Evolutionary conservation across 1,140 invertebrate species (phyloP).

Genomic region (Sitophilus oryzae): DNA sequence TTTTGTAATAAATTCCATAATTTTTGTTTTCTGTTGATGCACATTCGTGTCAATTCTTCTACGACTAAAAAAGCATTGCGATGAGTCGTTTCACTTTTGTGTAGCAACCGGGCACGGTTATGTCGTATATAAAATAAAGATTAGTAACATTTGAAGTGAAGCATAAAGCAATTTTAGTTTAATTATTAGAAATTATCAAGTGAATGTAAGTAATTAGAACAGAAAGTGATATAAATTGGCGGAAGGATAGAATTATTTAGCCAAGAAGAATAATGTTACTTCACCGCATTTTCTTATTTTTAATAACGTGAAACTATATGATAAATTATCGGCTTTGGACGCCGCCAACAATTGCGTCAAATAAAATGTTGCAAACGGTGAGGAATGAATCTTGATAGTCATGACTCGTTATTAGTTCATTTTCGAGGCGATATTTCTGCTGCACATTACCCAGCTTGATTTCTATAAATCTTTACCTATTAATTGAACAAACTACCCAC

Average conservation of each 20-base stretch:
- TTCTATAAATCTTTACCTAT: slow-evolving; percentile 2
- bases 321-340: slow-evolving; percentile 5
- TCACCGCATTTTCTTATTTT: slow-evolving; percentile 10
- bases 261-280: slow-evolving; percentile 12
- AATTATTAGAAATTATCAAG: slow-evolving; percentile 22
- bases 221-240: slow-evolving; percentile 18
- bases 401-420: slow-evolving; percentile 5
- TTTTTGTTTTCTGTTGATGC: too few relatives aligned
- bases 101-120: slow-evolving; percentile 2
- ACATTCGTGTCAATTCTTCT: neutral
- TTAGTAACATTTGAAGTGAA: slow-evolving; percentile 16
- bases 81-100: slow-evolving; percentile 2
- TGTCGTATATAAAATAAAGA: slow-evolving; percentile 10
- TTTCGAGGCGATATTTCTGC: neutral
- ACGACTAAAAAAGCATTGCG: neutral
- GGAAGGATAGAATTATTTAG: slow-evolving; percentile 13
- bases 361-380: slow-evolving; percentile 6
- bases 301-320: slow-evolving; percentile 10
- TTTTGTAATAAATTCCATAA: too few relatives aligned
- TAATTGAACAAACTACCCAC: slow-evolving; percentile 3
- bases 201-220: slow-evolving; percentile 21
- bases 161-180: slow-evolving; percentile 17
- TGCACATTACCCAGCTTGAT: neutral
- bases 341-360: slow-evolving; percentile 7
- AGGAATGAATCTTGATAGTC: slow-evolving; percentile 6